Evolutionary conservation across 2,888 invertebrate genomes (phyloP), one percentile per base, ranked within the genome.

Genomic region (Polymixis lichenea): DNA sequence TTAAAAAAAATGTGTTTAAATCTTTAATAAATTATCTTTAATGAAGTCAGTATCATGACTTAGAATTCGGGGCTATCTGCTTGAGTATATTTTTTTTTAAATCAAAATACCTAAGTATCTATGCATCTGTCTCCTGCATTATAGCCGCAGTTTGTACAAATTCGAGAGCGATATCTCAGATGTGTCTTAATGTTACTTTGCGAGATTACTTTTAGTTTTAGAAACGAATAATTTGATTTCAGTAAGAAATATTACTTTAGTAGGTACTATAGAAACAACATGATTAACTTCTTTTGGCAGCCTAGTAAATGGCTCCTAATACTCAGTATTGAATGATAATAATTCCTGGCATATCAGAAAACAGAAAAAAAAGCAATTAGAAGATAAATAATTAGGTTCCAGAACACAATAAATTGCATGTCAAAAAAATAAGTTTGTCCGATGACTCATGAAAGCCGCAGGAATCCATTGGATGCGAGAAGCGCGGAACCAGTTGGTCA

Each of bases 131-230:
- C 38, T 49, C 17, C 0, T 49, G 32, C 38, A 65, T 75, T 49
- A 28, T 60, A 11, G n/a, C n/a, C 3, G 28, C 38, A 56, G 43
- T 58, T 68, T 38, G 76, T 60, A 65, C 76, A 75, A 65, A 65
- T 74, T 65, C 38, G 9, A 49, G n/a, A 60, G 46, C 28, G 38
- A 51, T 82, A 55, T 60, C 46, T 75, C 22, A 55, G 22, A 43
- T 49, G 55, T 32, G 43, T 32, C 60, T 8, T 70, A 66, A 75
- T 69, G 76, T 76, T 43, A 66, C 38, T 80, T 15, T 78, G 53
- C 11, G 69, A 75, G 32, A 76, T 72, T 72, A 72, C 60, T 46
- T 66, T 66, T 65, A 32, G 82, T 72, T 80, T 72, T 51, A 65
- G 79, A 82, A 75, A 55, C 19, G 38, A 58, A 28, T 56, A 53